Conservation (phyloP, 1,140 invertebrate genomes). For the honey bee (Apis mellifera) region DNA sequence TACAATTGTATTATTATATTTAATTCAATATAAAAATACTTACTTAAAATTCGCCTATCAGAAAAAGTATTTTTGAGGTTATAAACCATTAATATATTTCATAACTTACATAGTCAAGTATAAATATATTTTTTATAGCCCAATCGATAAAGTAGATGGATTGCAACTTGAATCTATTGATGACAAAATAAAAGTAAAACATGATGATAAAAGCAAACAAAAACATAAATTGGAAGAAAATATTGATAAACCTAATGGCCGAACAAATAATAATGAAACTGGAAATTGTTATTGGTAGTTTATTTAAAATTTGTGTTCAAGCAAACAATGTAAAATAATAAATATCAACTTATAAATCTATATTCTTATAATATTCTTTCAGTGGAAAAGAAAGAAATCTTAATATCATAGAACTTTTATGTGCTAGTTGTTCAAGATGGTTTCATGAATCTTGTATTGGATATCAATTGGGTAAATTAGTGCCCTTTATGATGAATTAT, state of each 20-base stretch:
- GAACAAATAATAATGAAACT: constrained; percentile 63
- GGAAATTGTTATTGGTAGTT: constrained; percentile 79
- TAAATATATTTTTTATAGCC: constrained; percentile 56
- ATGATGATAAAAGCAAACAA: constrained; percentile 63
- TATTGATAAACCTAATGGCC: constrained; percentile 68
- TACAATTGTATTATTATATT: neutral
- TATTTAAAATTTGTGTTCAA: constrained; percentile 8
- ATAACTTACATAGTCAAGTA: constrained; percentile 14
- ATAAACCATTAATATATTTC: constrained; percentile 2
- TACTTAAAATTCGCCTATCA: neutral
- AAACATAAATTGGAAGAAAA: constrained; percentile 64
- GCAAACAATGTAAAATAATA: neutral
- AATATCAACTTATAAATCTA: constrained; percentile 25
- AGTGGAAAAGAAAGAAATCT: constrained; percentile 96
- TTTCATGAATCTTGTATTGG: constrained; percentile 96
- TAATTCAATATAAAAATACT: neutral
- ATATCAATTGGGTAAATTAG: constrained; percentile 93
- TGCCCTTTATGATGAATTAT: constrained; percentile 98
- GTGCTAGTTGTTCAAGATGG: constrained; percentile 94
- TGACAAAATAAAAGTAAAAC: constrained; percentile 59
- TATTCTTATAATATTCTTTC: constrained; percentile 81
- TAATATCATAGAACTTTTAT: constrained; percentile 94
- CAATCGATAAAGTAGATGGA: constrained; percentile 61
- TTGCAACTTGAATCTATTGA: constrained; percentile 46
- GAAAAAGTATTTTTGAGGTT: constrained; percentile 41